phyloP scores from a whole-genome alignment of 2,888 invertebrate species.

The Drymonia ruficornis region DNA sequence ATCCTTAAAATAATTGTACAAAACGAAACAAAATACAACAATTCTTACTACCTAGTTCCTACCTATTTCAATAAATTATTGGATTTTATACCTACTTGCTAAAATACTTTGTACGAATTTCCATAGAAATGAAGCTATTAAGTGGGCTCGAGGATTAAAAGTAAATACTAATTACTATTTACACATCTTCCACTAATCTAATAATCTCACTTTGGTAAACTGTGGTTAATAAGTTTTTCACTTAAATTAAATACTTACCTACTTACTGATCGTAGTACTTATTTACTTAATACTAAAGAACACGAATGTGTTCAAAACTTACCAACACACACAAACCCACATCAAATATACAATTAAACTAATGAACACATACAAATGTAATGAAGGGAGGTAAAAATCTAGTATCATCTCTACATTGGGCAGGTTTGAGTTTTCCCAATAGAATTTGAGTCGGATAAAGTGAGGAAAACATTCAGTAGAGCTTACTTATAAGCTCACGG shows the following conservation, averaged over 20 bases:
- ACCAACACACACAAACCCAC: conserved; percentile 10
- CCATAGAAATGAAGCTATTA: conserved; percentile 43
- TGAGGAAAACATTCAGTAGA: too few relatives aligned
- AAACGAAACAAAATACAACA: conserved; percentile 82
- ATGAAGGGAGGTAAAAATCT: conserved; percentile 8
- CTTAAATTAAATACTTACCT: conserved; percentile 33
- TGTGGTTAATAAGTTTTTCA: conserved; percentile 79
- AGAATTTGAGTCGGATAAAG: too few relatives aligned
- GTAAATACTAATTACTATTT: conserved; percentile 49
- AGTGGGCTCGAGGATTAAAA: conserved; percentile 31
- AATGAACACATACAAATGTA: conserved; percentile 36
- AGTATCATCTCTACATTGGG: background rate
- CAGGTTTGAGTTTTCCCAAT: too few relatives aligned
- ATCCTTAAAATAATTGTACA: conserved; percentile 70
- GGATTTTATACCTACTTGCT: conserved; percentile 51
- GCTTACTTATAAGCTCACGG: too few relatives aligned
- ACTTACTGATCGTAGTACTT: conserved; percentile 13
- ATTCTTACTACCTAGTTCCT: conserved; percentile 56
- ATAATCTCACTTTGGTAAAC: conserved; percentile 86
- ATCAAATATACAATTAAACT: conserved; percentile 21
- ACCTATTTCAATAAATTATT: conserved; percentile 75
- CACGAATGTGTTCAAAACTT: conserved; percentile 15
- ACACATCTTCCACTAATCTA: conserved; percentile 66
- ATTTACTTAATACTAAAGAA: conserved; percentile 18
- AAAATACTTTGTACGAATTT: conserved; percentile 80